phyloP scores from a whole-genome alignment of 2,888 invertebrate species.

The Flexamia atlantica region DNA sequence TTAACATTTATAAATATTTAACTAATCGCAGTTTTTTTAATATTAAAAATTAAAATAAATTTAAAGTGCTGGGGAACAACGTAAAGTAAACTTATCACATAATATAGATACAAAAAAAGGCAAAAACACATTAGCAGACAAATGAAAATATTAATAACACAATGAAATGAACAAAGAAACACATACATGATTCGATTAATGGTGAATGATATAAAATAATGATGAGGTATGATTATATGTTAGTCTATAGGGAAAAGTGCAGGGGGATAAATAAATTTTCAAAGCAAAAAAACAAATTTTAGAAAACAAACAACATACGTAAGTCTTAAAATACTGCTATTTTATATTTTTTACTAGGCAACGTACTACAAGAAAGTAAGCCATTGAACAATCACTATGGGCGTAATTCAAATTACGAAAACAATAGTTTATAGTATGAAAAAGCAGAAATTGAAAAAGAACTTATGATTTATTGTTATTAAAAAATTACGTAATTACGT shows the following conservation, averaged over 20 bases:
- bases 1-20: not conserved
- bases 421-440: too few species aligned
- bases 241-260: not conserved
- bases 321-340: not conserved
- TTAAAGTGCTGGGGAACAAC: not conserved
- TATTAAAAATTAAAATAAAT: not conserved
- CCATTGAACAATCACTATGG: too few species aligned
- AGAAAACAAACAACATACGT: not conserved
- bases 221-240: not conserved
- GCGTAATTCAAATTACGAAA: too few species aligned
- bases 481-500: too few species aligned
- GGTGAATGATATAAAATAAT: not conserved
- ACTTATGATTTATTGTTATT: too few species aligned
- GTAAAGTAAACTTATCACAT: not conserved
- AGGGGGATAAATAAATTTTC: not conserved
- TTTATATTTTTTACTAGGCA: too few species aligned
- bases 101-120: not conserved
- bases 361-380: too few species aligned
- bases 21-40: not conserved
- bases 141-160: not conserved
- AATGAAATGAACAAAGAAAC: not conserved
- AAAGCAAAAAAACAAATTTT: not conserved
- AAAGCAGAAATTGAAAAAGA: too few species aligned
- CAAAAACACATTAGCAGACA: not conserved
- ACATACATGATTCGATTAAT: not conserved